Evolutionary conservation across 1,140 invertebrate species (phyloP).

Genomic region (Danaus plexippus): DNA sequence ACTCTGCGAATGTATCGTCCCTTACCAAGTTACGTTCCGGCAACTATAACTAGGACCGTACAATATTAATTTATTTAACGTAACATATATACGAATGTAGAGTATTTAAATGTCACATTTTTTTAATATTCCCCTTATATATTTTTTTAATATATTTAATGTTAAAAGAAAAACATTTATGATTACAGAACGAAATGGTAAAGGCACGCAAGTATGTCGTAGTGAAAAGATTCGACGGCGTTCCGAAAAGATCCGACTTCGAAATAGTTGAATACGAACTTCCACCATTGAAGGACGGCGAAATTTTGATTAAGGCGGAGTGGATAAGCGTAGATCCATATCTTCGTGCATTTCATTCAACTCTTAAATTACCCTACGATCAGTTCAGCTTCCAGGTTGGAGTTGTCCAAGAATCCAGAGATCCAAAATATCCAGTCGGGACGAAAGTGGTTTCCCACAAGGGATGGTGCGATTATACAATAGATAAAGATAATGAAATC

Average conservation of each 20-base stretch:
- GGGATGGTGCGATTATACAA: constrained; percentile 74
- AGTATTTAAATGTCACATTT: too few species aligned
- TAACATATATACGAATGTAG: too few species aligned
- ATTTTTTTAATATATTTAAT: too few species aligned
- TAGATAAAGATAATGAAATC: constrained; percentile 33
- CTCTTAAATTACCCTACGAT: constrained; percentile 37
- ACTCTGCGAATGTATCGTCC: too few species aligned
- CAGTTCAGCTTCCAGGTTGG: constrained; percentile 62
- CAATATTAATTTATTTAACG: too few species aligned
- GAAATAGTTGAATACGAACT: constrained; percentile 60
- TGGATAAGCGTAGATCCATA: constrained; percentile 73
- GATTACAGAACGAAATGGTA: constrained; percentile 35
- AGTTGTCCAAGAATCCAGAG: constrained; percentile 38
- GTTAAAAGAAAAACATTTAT: constrained; percentile 5
- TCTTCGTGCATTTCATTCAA: constrained; percentile 42
- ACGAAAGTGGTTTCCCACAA: constrained; percentile 69
- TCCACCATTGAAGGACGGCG: constrained; percentile 46
- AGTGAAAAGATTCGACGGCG: constrained; percentile 50
- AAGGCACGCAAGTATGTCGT: constrained; percentile 58
- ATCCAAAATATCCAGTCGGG: constrained; percentile 71
- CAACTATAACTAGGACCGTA: too few species aligned
- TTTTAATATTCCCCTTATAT: too few species aligned
- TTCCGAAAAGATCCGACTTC: constrained; percentile 57
- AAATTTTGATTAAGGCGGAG: constrained; percentile 66
- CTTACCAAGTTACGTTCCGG: too few species aligned